Evolutionary conservation across 2,888 invertebrate species (phyloP).

Genomic region (Shargacucullia verbasci): DNA sequence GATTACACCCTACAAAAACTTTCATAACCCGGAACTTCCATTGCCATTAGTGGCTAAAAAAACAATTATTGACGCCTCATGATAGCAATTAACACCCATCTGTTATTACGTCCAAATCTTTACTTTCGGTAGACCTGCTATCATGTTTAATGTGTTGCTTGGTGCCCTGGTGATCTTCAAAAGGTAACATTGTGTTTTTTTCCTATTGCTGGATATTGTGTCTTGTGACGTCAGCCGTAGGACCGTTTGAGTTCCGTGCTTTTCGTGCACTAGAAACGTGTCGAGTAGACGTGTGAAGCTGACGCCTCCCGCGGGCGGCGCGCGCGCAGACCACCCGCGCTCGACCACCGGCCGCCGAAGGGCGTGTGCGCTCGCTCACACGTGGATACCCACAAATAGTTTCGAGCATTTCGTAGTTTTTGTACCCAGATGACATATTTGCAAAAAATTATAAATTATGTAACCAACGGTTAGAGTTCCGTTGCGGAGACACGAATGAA

Average conservation of each 20-base stretch:
- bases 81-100: slow-evolving; percentile 88
- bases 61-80: slow-evolving; percentile 87
- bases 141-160: slow-evolving; percentile 77
- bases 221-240: slow-evolving; percentile 64
- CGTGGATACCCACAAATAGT: slow-evolving; percentile 65
- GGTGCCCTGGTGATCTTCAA: slow-evolving; percentile 55
- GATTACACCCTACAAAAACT: slow-evolving; percentile 87
- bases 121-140: slow-evolving; percentile 79
- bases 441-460: slow-evolving; percentile 55
- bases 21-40: slow-evolving; percentile 86
- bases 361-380: slow-evolving; percentile 74
- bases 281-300: slow-evolving; percentile 81
- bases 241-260: slow-evolving; percentile 56
- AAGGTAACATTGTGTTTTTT: slow-evolving; percentile 60
- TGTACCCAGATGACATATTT: slow-evolving; percentile 47
- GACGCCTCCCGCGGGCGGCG: slow-evolving; percentile 78
- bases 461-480: slow-evolving; percentile 8
- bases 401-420: slow-evolving; percentile 51
- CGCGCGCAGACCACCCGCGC: slow-evolving; percentile 84
- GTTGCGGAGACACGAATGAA: slow-evolving; percentile 6
- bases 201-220: slow-evolving; percentile 59
- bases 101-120: slow-evolving; percentile 84
- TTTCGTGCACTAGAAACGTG: slow-evolving; percentile 63
- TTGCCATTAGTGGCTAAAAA: slow-evolving; percentile 84
- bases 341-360: slow-evolving; percentile 75